These are phyloP conservation scores for Gobiocypris rarus DNA, from an alignment of 2,113 vertebrate species.

Conservation along the genomic window DNA sequence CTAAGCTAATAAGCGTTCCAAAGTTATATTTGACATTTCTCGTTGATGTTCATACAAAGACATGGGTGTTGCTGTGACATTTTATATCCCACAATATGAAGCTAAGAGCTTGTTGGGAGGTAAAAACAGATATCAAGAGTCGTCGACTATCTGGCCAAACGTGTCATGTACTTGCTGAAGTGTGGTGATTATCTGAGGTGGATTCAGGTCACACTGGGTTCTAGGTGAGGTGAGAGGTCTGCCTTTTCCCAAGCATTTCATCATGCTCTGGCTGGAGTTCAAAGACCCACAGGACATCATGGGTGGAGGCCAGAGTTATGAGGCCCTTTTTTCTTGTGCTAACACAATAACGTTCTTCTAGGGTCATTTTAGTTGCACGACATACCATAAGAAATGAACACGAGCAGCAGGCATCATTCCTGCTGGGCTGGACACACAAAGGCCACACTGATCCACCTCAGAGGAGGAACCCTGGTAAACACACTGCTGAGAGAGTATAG, in stretches of 20 bases:
- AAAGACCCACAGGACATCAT: conserved; percentile 35
- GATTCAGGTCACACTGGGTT: conserved; percentile 12
- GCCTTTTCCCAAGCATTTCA: conserved; percentile 34
- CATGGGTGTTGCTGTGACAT: neutral
- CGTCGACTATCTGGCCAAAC: neutral
- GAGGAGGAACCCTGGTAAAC: conserved; percentile 24
- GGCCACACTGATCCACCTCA: neutral
- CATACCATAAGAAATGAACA: conserved; percentile 13
- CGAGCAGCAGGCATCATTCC: neutral
- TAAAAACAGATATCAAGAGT: neutral
- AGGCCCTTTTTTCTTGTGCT: conserved; percentile 4
- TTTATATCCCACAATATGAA: neutral
- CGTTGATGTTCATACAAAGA: neutral
- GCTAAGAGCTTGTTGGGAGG: neutral
- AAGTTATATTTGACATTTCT: neutral
- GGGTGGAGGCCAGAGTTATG: conserved; percentile 27
- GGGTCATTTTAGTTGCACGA: neutral
- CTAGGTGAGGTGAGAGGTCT: conserved; percentile 20
- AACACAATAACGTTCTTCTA: conserved; percentile 11
- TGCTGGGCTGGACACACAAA: conserved; percentile 31
- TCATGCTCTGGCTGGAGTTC: conserved; percentile 41
- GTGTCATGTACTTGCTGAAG: neutral
- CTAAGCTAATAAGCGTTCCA: conserved; percentile 3
- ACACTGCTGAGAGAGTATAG: neutral
- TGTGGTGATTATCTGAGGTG: neutral